A percentile compares a stretch with the other conserved stretches of the same genome.
phyloP scores from a whole-genome alignment of 2,113 vertebrate genomes.

The Neopipo cinnamomea region DNA sequence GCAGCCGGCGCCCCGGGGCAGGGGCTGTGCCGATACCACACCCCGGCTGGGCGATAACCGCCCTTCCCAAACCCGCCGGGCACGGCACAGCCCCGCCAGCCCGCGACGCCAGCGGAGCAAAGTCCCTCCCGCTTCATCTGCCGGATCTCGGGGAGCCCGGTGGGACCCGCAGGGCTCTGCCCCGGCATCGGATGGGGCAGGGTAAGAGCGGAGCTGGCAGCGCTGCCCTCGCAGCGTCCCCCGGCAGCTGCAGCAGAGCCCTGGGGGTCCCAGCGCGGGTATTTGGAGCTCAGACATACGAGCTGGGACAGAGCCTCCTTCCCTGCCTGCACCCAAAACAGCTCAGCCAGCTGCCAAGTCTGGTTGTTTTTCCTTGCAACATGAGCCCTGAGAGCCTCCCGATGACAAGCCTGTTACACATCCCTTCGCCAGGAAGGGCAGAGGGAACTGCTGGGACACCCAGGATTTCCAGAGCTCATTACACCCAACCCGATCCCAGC shows the following conservation, averaged over 20 bases:
- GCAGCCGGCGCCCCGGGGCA: neutral
- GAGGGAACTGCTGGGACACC: neutral
- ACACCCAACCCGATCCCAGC: neutral
- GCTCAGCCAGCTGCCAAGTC: neutral
- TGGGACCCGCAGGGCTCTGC: neutral
- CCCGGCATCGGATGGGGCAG: neutral
- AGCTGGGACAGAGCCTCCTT: neutral
- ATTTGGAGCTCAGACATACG: neutral
- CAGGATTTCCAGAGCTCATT: neutral
- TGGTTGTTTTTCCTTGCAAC: neutral
- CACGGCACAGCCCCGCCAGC: neutral
- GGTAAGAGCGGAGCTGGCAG: neutral
- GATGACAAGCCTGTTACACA: neutral
- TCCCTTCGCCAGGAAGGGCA: neutral
- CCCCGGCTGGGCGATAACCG: neutral
- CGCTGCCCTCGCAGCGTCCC: neutral
- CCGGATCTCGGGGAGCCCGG: accelerated
- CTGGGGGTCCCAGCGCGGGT: neutral
- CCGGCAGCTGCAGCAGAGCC: neutral
- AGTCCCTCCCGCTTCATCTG: accelerated
- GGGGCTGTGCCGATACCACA: neutral
- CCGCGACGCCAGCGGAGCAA: accelerated
- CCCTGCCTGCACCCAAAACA: neutral
- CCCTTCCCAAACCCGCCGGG: neutral
- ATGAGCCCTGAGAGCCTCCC: neutral